These are phyloP conservation scores for Hydraecia micacea DNA, from an alignment of 2,888 invertebrate genomes.

Conservation along the genomic window DNA sequence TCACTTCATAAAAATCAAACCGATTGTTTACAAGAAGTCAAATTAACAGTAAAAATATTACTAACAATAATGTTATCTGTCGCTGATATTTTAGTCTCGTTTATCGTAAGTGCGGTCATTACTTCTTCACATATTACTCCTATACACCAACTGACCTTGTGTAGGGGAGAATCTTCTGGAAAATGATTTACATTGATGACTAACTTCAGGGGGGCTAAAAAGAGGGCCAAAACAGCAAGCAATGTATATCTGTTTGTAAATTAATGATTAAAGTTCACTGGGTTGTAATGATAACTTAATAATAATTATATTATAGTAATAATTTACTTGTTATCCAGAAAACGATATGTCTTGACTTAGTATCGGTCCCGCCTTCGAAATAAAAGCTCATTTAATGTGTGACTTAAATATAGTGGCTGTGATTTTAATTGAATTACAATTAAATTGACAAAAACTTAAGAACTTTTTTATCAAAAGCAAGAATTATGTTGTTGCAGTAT, in stretches of 20 bases:
- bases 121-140: constrained; percentile 68
- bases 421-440: constrained; percentile 30
- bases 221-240: constrained; percentile 26
- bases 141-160: constrained; percentile 19
- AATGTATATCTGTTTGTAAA: constrained; percentile 64
- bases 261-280: constrained; percentile 69
- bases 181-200: constrained; percentile 58
- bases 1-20: constrained; percentile 25
- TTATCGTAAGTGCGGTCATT: constrained; percentile 79
- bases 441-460: not conserved
- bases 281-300: constrained; percentile 51
- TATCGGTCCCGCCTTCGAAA: constrained; percentile 73
- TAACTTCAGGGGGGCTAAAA: not conserved
- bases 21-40: constrained; percentile 44
- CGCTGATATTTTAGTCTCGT: constrained; percentile 68
- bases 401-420: constrained; percentile 76
- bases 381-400: constrained; percentile 63
- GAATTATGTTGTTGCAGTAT: constrained; percentile 35
- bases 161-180: constrained; percentile 48
- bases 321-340: constrained; percentile 76
- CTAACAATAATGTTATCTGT: constrained; percentile 62
- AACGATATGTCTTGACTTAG: constrained; percentile 72
- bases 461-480: not conserved
- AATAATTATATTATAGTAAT: constrained; percentile 67
- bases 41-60: constrained; percentile 65